Base-by-base conservation (phyloP, 2,888 invertebrate species). In the Cataglyphis albicans region DNA sequence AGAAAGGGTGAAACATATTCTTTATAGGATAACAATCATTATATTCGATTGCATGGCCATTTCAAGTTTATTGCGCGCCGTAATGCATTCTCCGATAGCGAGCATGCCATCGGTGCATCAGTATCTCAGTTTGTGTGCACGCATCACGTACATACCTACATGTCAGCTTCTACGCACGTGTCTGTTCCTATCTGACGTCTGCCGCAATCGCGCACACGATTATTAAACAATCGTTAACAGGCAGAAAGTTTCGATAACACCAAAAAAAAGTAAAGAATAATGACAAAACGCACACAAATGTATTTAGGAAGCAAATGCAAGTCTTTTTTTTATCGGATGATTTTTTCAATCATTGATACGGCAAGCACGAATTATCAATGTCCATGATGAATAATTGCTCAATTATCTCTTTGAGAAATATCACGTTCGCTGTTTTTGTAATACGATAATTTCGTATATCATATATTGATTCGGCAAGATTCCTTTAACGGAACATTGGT, bases 81-180 rank as follows among this genome's bases (percentile, higher is more conserved):
- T 82, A 86, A 87, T 87, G 85, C 86, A 86, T 63, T 87, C 48
- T 84, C 85, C 84, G 89, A 87, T 87, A 89, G 86, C 84, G 73
- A 85, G 84, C 88, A 84, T 86, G 84, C 80, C 84, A 84, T 84
- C 84, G 82, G 84, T 83, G 83, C 87, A 89, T 89, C 87, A 88
- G 41, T 73, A 81, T n/a, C 29, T 52, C 29, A 15, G 6, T 68
- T 64, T 70, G 81, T 84, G 85, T 83, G 84, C 82, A 81, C 75
- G 74, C 70, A 75, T 86, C 81, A 86, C 78, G 83, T 82, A 86
- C 78, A 80, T 82, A 55, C 48, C 35, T 78, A 83, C 67, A 68
- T 84, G 76, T 72, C 67, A 70, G 78, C 78, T 48, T 32, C 15
- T 32, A 41, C 29, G 5, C 12, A 32, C 25, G 52, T 67, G 18